A percentile compares a stretch with the other conserved stretches of the same genome.
Conservation (phyloP, 2,113 vertebrate genomes). For the Amphiprion percula region DNA sequence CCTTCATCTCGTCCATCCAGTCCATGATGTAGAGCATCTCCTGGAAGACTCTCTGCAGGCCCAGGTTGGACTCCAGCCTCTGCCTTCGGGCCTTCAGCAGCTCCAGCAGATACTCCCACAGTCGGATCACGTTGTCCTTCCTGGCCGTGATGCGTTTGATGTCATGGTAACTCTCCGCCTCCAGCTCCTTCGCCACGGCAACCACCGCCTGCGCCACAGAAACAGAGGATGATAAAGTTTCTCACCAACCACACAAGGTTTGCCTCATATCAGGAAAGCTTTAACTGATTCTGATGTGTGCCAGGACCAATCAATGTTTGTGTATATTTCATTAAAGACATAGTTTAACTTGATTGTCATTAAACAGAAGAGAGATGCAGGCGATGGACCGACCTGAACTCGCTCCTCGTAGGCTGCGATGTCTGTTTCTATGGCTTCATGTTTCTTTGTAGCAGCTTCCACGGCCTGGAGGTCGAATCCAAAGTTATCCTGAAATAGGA, state of each 20-base stretch:
- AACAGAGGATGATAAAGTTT: not conserved
- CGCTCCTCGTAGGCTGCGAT: conserved; percentile 97
- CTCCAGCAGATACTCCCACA: conserved; percentile 99
- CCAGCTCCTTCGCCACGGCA: conserved; percentile 93
- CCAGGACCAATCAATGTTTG: no score
- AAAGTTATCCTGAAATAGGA: conserved; percentile 90
- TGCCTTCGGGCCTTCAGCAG: conserved; percentile 92
- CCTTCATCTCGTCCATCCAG: conserved; percentile 99
- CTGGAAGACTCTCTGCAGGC: conserved; percentile 97
- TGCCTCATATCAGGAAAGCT: no score
- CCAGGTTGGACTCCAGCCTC: conserved; percentile 94
- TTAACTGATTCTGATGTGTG: no score
- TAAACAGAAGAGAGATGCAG: no score
- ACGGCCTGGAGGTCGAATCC: conserved; percentile 98
- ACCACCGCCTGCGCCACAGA: conserved; percentile 86
- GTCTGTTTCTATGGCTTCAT: conserved; percentile 99
- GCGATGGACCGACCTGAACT: conserved; percentile 83
- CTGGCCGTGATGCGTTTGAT: conserved; percentile 96
- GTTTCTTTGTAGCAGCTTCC: conserved; percentile 97
- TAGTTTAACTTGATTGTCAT: no score
- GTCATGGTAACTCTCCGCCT: conserved; percentile 97
- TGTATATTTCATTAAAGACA: no score
- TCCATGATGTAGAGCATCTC: conserved; percentile 99
- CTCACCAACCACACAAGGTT: no score
- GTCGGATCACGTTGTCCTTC: conserved; percentile 96